Evolutionary conservation across 2,797 vertebrate genomes (phyloP).

Genomic region (Aratinga solstitialis): DNA sequence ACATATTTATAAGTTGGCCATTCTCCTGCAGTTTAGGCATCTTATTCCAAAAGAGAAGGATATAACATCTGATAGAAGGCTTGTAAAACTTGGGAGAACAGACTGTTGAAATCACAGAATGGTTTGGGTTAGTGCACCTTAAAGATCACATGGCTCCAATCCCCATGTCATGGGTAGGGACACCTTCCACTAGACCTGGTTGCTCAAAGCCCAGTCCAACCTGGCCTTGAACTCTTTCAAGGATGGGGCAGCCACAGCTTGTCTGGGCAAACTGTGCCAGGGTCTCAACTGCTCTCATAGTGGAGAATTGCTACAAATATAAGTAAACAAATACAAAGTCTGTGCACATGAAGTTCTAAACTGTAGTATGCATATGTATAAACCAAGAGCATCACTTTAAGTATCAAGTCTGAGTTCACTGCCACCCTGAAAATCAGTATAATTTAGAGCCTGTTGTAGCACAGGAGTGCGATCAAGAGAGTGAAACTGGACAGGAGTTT

Average conservation of each 20-base stretch:
- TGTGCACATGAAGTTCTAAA: neutral
- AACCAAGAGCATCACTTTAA: neutral
- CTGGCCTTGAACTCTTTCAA: neutral
- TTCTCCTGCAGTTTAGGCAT: neutral
- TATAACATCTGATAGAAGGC: neutral
- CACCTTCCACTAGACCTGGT: neutral
- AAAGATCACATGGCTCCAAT: neutral
- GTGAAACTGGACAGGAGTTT: neutral
- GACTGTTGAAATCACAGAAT: neutral
- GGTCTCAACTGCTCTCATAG: neutral
- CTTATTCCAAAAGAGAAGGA: neutral
- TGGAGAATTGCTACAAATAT: neutral
- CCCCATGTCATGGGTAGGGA: neutral
- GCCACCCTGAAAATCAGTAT: neutral
- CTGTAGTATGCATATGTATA: fast-evolving
- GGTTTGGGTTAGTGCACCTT: neutral
- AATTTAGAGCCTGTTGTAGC: neutral
- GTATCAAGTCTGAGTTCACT: neutral
- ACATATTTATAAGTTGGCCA: neutral
- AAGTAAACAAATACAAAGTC: neutral
- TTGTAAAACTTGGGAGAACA: neutral
- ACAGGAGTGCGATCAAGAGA: neutral
- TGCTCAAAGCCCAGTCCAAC: neutral
- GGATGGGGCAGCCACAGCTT: neutral
- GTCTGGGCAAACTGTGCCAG: neutral